These are phyloP conservation scores for Aleiodes sp. DNA, from an alignment of 1,140 invertebrate genomes.

Conservation along the genomic window DNA sequence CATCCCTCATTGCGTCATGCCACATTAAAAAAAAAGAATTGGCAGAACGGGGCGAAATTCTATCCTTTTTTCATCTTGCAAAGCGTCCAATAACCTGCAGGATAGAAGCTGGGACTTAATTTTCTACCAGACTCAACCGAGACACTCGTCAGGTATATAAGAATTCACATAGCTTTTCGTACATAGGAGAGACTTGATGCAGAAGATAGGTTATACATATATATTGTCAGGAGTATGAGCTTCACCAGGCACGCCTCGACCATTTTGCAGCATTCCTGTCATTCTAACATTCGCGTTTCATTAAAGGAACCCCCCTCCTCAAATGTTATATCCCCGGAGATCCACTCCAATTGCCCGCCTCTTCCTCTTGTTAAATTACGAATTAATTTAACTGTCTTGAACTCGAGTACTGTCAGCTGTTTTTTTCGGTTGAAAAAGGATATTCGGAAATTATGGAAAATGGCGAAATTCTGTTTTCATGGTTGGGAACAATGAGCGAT, in stretches of 20 bases:
- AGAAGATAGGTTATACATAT: not conserved
- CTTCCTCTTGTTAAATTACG: not conserved
- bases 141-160: conserved; percentile 22
- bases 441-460: too few relatives aligned
- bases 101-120: conserved; percentile 26
- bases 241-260: conserved; percentile 46
- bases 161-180: conserved; percentile 2
- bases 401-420: not conserved
- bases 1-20: conserved; percentile 42
- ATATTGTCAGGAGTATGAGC: not conserved
- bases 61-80: conserved; percentile 16
- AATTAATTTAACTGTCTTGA: not conserved
- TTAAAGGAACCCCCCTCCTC: conserved; percentile 44
- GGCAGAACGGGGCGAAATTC: too few relatives aligned
- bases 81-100: conserved; percentile 20
- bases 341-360: not conserved
- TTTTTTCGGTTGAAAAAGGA: not conserved
- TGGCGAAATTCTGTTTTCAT: too few relatives aligned
- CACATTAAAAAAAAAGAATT: not conserved
- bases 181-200: conserved; percentile 11
- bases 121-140: conserved; percentile 26
- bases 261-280: conserved; percentile 57
- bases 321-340: not conserved
- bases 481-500: too few relatives aligned
- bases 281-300: conserved; percentile 58